Conservation (phyloP, 2,888 invertebrate species). For the Acanthosepion lycidas region DNA sequence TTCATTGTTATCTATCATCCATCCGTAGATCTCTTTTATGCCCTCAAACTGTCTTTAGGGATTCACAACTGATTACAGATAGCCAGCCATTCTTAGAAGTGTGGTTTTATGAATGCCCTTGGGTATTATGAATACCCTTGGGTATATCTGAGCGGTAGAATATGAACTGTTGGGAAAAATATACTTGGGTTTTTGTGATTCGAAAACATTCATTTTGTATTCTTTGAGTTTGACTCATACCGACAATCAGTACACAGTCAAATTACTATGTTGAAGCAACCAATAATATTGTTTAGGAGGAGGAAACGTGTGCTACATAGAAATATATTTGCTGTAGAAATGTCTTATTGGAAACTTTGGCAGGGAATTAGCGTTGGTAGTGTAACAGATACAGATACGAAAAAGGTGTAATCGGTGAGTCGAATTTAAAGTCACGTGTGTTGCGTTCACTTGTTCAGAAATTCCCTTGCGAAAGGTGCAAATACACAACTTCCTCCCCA, state of each 20-base stretch:
- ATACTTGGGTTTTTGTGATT: neutral
- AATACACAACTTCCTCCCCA: too few species aligned
- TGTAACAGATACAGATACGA: too few species aligned
- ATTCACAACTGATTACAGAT: neutral
- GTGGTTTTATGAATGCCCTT: neutral
- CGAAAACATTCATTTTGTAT: neutral
- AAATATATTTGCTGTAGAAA: neutral
- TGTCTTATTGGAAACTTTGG: too few species aligned
- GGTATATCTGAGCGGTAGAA: neutral
- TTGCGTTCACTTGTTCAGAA: too few species aligned
- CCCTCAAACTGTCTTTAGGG: neutral
- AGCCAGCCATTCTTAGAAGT: neutral
- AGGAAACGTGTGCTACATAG: neutral
- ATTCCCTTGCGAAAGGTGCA: too few species aligned
- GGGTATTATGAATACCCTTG: neutral
- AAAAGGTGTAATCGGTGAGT: too few species aligned
- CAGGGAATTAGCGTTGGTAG: too few species aligned
- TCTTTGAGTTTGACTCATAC: neutral
- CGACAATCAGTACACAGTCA: neutral
- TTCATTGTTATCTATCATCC: neutral
- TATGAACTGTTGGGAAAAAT: neutral
- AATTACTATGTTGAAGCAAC: neutral
- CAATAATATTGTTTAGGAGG: neutral
- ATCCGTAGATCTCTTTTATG: neutral
- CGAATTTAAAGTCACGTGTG: too few species aligned